These are phyloP conservation scores for Muschampia plurimacula DNA, from an alignment of 2,888 invertebrate genomes.

Conservation along the genomic window DNA sequence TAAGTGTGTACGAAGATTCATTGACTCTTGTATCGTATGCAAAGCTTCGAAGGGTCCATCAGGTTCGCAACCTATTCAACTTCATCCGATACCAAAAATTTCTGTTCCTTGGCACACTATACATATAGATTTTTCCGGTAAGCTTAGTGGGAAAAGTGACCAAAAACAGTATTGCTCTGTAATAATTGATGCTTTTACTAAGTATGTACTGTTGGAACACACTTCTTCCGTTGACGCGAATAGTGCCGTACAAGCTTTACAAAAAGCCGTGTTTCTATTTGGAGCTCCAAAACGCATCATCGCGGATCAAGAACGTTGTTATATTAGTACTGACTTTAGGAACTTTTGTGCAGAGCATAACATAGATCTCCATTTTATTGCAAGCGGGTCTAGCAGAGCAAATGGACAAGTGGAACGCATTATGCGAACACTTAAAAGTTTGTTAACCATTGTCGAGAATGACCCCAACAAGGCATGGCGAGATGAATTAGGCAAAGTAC, in stretches of 20 bases:
- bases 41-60: no score
- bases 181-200: slow-evolving; percentile 50
- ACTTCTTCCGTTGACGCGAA: neutral
- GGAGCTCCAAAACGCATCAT: slow-evolving; percentile 41
- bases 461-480: neutral
- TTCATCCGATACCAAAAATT: no score
- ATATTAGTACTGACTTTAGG: slow-evolving; percentile 32
- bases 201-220: neutral
- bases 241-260: neutral
- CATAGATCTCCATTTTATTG: slow-evolving; percentile 40
- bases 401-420: slow-evolving; percentile 50
- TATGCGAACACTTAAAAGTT: neutral
- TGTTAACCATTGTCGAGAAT: neutral
- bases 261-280: slow-evolving; percentile 45
- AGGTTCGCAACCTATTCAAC: no score
- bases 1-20: no score
- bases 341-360: slow-evolving; percentile 37
- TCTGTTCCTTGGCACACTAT: no score
- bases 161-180: slow-evolving; percentile 51
- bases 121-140: no score
- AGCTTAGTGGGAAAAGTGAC: slow-evolving; percentile 46
- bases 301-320: slow-evolving; percentile 41
- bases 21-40: no score
- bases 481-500: slow-evolving; percentile 40
- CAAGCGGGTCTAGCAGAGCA: slow-evolving; percentile 48